Conservation (phyloP, 2,797 vertebrate species). For the Thamnophis elegans region DNA sequence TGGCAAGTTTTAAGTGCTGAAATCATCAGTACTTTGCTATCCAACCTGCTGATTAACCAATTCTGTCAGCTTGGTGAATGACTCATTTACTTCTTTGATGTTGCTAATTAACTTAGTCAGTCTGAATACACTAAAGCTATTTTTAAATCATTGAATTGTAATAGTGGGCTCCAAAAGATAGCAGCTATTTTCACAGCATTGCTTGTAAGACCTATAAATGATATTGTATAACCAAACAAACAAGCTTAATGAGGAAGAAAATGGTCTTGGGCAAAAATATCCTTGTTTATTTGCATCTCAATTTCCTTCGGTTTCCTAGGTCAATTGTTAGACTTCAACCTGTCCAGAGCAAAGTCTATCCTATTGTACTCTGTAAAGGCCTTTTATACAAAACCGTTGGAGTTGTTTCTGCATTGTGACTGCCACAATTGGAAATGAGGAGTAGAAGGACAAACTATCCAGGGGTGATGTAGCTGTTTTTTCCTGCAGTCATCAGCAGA, state of each 20-base stretch:
- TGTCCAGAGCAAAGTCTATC: not conserved
- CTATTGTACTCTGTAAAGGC: not conserved
- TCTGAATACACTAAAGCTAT: not conserved
- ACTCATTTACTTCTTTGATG: conserved; percentile 24
- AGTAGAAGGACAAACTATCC: not conserved
- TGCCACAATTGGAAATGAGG: not conserved
- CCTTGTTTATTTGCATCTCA: not conserved
- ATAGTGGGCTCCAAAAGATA: not conserved
- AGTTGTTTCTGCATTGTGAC: not conserved
- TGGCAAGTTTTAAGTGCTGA: conserved; percentile 17
- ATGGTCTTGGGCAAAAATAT: not conserved
- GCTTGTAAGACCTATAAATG: not conserved
- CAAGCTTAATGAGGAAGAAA: not conserved
- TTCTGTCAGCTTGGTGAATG: not conserved
- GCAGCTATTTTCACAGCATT: not conserved
- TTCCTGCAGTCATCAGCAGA: not conserved
- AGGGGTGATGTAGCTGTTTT: not conserved
- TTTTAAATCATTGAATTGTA: not conserved
- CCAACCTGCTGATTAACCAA: conserved; percentile 23
- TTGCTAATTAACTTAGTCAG: conserved; percentile 18
- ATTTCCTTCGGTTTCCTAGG: not conserved
- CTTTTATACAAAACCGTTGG: not conserved
- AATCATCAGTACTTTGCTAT: conserved; percentile 1
- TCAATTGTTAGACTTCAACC: not conserved
- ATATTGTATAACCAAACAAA: not conserved